A percentile compares a stretch with the other conserved stretches of the same genome.
These are phyloP conservation scores for Verasper variegatus DNA, from an alignment of 2,113 vertebrate species.

Conservation along the genomic window DNA sequence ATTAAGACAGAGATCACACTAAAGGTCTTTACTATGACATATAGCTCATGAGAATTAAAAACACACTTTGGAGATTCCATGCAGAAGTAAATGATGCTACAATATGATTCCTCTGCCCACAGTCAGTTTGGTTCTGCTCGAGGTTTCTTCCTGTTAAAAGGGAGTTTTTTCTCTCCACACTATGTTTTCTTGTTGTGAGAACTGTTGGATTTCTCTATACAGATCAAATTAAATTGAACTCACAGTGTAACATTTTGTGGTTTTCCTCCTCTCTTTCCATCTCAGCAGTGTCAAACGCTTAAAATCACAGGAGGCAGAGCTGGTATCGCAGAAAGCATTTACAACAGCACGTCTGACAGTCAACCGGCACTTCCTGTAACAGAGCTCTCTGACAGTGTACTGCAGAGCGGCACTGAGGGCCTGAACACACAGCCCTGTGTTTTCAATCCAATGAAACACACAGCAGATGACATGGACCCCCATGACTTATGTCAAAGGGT, in stretches of 20 bases:
- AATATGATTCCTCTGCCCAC: too few relatives aligned
- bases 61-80: conserved; percentile 23
- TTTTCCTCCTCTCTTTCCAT: background rate
- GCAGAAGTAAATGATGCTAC: too few relatives aligned
- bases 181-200: too few relatives aligned
- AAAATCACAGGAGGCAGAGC: background rate
- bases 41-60: conserved; percentile 35
- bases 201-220: too few relatives aligned
- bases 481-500: background rate
- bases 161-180: too few relatives aligned
- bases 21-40: background rate
- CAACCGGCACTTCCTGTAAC: conserved; percentile 18
- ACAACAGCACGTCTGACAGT: conserved; percentile 10
- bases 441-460: background rate
- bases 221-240: too few relatives aligned
- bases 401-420: background rate
- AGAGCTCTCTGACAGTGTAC: background rate
- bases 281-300: background rate
- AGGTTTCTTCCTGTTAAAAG: too few relatives aligned
- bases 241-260: background rate
- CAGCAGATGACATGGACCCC: background rate
- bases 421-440: background rate
- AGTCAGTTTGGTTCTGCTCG: too few relatives aligned
- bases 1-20: conserved; percentile 6
- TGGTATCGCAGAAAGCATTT: conserved; percentile 1